Percentiles rank a stretch among this genome's conserved stretches.
These are phyloP conservation scores for Samia ricini DNA, from an alignment of 1,140 invertebrate genomes.

Conservation along the genomic window DNA sequence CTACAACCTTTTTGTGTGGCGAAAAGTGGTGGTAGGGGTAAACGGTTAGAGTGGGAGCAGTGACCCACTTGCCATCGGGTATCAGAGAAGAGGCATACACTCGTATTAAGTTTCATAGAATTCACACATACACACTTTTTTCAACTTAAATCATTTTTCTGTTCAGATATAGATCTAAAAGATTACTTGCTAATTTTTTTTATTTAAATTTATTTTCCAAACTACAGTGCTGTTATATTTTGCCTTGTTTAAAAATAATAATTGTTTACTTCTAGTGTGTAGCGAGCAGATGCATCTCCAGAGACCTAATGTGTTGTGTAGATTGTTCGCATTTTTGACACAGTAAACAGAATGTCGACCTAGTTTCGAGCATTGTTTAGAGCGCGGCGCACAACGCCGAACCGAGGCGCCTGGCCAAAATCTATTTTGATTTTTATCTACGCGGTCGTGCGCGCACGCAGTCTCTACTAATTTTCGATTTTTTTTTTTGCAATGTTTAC, in stretches of 20 bases:
- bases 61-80: too few species aligned
- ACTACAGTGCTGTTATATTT: background rate
- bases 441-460: constrained; percentile 35
- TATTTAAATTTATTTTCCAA: too few species aligned
- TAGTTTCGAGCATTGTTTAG: constrained; percentile 64
- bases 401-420: constrained; percentile 58
- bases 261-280: background rate
- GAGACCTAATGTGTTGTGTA: constrained; percentile 9
- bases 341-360: constrained; percentile 63
- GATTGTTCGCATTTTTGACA: constrained; percentile 52
- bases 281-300: background rate
- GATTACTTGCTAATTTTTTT: too few species aligned
- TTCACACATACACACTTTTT: too few species aligned
- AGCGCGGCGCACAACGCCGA: constrained; percentile 22
- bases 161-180: too few species aligned
- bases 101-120: too few species aligned
- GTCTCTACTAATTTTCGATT: constrained; percentile 22
- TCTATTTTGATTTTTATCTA: constrained; percentile 66
- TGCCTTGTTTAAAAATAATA: too few species aligned
- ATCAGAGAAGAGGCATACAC: too few species aligned
- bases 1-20: too few species aligned
- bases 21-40: too few species aligned
- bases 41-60: too few species aligned
- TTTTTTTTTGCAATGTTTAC: constrained; percentile 59
- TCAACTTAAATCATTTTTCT: too few species aligned